Conservation (phyloP, 1,140 invertebrate species). For the Atta colombica region DNA sequence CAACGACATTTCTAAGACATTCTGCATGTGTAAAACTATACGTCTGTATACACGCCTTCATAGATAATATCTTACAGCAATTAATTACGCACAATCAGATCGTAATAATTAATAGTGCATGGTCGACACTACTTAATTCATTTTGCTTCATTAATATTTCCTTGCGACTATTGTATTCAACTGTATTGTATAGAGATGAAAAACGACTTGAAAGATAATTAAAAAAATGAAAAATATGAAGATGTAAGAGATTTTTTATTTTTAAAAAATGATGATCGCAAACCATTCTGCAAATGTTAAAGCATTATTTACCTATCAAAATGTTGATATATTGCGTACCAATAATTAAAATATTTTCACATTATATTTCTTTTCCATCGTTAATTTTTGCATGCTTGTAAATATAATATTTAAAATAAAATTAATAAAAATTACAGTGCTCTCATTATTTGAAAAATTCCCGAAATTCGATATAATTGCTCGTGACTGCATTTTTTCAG, state of each 20-base stretch:
- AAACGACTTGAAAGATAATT: not conserved
- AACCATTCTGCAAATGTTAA: not conserved
- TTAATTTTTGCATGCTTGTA: not conserved
- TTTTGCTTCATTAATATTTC: constrained; percentile 68
- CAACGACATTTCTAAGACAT: not conserved
- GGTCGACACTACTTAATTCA: constrained; percentile 64
- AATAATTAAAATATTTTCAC: not conserved
- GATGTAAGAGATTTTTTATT: not conserved
- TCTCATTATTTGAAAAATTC: not conserved
- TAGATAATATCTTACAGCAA: constrained; percentile 53
- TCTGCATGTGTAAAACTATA: not conserved
- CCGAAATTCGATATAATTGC: not conserved
- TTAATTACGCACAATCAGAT: constrained; percentile 71
- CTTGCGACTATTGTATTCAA: not conserved
- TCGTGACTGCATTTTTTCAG: not conserved
- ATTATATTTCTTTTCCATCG: not conserved
- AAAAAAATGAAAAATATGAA: not conserved
- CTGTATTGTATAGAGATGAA: not conserved
- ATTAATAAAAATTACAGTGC: not conserved
- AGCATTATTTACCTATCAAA: not conserved
- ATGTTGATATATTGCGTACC: not conserved
- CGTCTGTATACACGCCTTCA: not conserved
- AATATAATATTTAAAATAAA: not conserved
- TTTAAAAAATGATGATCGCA: not conserved
- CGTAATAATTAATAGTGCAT: constrained; percentile 59